Evolutionary conservation across 2,113 vertebrate genomes (phyloP).

Genomic region (Atlantisia rogersi): DNA sequence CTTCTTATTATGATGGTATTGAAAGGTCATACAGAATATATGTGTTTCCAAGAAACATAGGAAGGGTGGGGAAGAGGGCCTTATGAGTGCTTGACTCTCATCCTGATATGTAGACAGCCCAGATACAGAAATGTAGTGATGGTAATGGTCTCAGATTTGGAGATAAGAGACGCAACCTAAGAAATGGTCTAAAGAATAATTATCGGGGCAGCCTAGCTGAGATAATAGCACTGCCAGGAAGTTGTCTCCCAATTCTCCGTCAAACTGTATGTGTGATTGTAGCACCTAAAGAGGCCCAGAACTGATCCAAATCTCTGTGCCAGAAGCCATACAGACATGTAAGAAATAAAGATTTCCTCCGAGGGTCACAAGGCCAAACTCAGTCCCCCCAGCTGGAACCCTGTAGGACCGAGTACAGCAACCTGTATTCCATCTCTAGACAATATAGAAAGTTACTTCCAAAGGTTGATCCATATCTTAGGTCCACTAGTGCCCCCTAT

Average conservation of each 20-base stretch:
- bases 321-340: neutral
- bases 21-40: neutral
- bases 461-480: neutral
- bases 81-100: neutral
- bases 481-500: neutral
- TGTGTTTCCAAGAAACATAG: neutral
- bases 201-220: neutral
- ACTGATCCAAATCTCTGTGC: neutral
- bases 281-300: neutral
- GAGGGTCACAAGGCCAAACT: neutral
- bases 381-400: neutral
- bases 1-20: neutral
- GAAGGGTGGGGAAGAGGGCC: neutral
- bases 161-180: neutral
- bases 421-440: neutral
- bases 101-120: neutral
- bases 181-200: neutral
- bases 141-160: neutral
- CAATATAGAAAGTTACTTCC: neutral
- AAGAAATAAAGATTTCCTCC: neutral
- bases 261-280: neutral
- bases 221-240: neutral
- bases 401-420: neutral
- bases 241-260: neutral
- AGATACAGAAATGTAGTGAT: neutral